Evolutionary conservation across 2,888 invertebrate species (phyloP).

Genomic region (Drosophila paranaensis): DNA sequence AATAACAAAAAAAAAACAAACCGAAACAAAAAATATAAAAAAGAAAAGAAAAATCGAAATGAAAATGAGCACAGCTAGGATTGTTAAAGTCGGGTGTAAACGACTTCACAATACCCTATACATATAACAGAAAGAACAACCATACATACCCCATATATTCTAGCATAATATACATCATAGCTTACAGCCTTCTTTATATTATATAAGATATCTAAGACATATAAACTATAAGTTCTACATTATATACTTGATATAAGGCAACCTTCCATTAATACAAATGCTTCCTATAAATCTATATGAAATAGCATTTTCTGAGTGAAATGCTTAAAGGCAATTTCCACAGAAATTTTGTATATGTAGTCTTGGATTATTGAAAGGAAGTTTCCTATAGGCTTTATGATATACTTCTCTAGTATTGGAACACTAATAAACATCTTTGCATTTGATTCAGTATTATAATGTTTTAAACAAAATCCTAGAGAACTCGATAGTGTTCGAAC

Average conservation of each 20-base stretch:
- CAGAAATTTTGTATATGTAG: no score
- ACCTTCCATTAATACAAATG: background rate
- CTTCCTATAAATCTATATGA: background rate
- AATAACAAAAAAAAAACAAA: background rate
- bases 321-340: background rate
- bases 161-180: no score
- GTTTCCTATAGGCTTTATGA: background rate
- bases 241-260: background rate
- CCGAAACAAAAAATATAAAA: slow-evolving; percentile 6
- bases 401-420: background rate
- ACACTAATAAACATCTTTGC: background rate
- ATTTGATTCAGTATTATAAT: background rate
- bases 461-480: background rate
- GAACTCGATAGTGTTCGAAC: background rate
- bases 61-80: background rate
- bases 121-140: background rate
- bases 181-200: background rate
- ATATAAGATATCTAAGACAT: no score
- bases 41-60: slow-evolving; percentile 11
- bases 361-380: background rate
- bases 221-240: no score
- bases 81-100: background rate
- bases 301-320: background rate
- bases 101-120: slow-evolving; percentile 1
- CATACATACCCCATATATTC: no score